Base-by-base conservation (phyloP, 2,797 vertebrate genomes). In the Poecilia picta region DNA sequence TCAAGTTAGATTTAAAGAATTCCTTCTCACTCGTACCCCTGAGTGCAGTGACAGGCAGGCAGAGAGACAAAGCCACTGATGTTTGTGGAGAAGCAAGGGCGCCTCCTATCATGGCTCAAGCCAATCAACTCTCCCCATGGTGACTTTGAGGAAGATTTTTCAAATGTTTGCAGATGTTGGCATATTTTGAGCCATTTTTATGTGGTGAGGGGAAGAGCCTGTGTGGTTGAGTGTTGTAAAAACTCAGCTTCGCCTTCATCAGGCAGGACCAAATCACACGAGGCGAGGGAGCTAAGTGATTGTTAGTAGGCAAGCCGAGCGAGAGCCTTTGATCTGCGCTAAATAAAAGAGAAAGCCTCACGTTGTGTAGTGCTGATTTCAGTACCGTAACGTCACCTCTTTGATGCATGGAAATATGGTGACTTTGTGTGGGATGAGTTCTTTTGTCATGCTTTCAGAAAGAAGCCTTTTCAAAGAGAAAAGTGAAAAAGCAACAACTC, bases 121-220 rank as follows among this genome's bases (percentile, higher is more conserved):
- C 87, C 90, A 86, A 86, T 91, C 89, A 88, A 82, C 88, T 89
- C 55, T 79, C 83, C 89, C 92, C 82, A 84, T 83, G 85, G 86
- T 15, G 43, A 93, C 94, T 94, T 90, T 92, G 92, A 93, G 90
- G 90, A 94, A 91, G 92, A 94, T 95, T 94, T 94, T 92, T 94
- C 94, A 95, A 96, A 96, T 95, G 95, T 95, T 96, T 94, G 94
- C 95, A 96, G 95, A 95, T 96, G 95, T 95, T 94, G 93, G 93
- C 94, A 93, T 93, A 93, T 95, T 95, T 94, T 88, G 86, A 94
- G 87, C 83, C 88, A 90, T 94, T 93, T 95, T 94, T 91, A 94
- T 95, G 93, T 94, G 93, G 95, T 76, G 79, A 85, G 87, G 91
- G 88, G 93, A 91, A 87, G 93, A 96, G 92, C 79, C 89, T 87